Percentiles rank a stretch among this genome's conserved stretches.
Conservation (phyloP, 2,888 invertebrate species). For the Dione juno region DNA sequence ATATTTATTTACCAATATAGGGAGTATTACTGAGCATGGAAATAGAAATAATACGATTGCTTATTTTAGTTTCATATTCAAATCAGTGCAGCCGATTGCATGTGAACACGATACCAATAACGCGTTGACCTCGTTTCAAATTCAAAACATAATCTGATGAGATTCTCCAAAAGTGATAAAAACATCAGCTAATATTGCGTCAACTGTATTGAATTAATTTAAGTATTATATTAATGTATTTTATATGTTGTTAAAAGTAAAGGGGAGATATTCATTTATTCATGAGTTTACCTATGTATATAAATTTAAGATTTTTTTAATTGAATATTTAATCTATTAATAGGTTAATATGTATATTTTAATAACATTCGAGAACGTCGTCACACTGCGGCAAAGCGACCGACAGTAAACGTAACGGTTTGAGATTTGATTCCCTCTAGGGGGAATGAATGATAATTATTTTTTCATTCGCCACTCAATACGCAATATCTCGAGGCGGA, state of each 20-base stretch:
- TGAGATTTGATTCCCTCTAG: too few relatives aligned
- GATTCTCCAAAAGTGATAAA: constrained; percentile 29
- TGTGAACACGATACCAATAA: constrained; percentile 44
- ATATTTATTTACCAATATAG: constrained; percentile 21
- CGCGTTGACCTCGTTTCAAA: constrained; percentile 35
- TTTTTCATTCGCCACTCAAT: too few relatives aligned
- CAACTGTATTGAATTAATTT: constrained; percentile 2
- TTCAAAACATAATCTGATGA: constrained; percentile 34
- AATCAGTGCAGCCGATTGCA: constrained; percentile 41
- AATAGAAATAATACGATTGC: constrained; percentile 40
- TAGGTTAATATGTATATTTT: too few relatives aligned
- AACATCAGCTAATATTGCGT: constrained; percentile 18
- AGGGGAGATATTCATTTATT: background rate
- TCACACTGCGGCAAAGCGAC: too few relatives aligned
- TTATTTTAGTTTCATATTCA: constrained; percentile 43
- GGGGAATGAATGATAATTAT: too few relatives aligned
- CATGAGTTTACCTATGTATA: too few relatives aligned
- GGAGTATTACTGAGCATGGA: constrained; percentile 29
- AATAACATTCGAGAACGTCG: too few relatives aligned
- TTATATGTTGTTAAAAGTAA: background rate
- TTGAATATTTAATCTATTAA: too few relatives aligned
- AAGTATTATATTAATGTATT: constrained; percentile 3
- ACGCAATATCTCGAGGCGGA: too few relatives aligned
- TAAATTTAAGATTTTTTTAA: too few relatives aligned
- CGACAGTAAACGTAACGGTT: too few relatives aligned